Percentiles rank a stretch among this genome's conserved stretches.
These are phyloP conservation scores for Parnassius orleans DNA, from an alignment of 2,888 invertebrate genomes.

Conservation along the genomic window DNA sequence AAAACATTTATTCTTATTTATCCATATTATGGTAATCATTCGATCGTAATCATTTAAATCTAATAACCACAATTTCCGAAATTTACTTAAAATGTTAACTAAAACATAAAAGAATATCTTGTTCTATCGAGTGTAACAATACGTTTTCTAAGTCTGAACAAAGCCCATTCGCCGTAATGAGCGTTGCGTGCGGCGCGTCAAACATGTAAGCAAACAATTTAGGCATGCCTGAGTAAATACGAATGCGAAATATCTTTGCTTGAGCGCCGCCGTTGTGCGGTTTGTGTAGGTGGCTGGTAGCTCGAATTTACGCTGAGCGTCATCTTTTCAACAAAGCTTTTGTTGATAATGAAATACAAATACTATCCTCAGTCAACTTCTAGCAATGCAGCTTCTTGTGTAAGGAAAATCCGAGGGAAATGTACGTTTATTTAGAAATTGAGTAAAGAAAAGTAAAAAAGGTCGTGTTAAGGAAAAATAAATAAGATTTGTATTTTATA, in stretches of 20 bases:
- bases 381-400: slow-evolving; percentile 58
- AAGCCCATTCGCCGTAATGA: slow-evolving; percentile 76
- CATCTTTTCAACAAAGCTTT: slow-evolving; percentile 75
- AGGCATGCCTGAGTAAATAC: slow-evolving; percentile 80
- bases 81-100: slow-evolving; percentile 76
- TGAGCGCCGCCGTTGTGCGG: slow-evolving; percentile 66
- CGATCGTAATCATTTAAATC: slow-evolving; percentile 56
- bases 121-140: slow-evolving; percentile 73
- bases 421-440: slow-evolving; percentile 37
- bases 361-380: slow-evolving; percentile 65
- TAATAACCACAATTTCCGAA: slow-evolving; percentile 51
- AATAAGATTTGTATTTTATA: slow-evolving; percentile 20
- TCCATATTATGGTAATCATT: slow-evolving; percentile 45
- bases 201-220: slow-evolving; percentile 81
- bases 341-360: slow-evolving; percentile 78
- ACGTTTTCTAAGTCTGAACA: slow-evolving; percentile 75
- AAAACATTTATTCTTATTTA: too few relatives aligned
- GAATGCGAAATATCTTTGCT: slow-evolving; percentile 75
- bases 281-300: slow-evolving; percentile 65
- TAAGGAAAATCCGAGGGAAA: slow-evolving; percentile 50
- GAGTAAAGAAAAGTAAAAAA: slow-evolving; percentile 33
- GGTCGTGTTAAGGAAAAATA: slow-evolving; percentile 26
- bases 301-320: slow-evolving; percentile 69
- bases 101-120: slow-evolving; percentile 69
- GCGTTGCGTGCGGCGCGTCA: slow-evolving; percentile 78